phyloP scores from a whole-genome alignment of 2,797 vertebrate species.

The Arrhamphus sclerolepis region DNA sequence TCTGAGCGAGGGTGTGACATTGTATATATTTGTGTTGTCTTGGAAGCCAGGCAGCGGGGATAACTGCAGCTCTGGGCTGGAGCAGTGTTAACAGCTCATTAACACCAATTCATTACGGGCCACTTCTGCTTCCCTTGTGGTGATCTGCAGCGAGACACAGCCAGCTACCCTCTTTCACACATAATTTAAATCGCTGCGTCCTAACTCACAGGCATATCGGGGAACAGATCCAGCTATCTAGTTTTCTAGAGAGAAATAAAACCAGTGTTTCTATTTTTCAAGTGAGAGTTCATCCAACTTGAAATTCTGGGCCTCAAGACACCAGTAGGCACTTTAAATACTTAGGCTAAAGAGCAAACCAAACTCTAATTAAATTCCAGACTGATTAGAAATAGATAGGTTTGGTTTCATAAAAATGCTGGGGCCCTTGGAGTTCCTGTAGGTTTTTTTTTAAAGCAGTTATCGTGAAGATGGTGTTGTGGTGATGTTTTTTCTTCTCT shows the following conservation, averaged over 20 bases:
- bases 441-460: too few relatives aligned
- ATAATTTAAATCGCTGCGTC: slow-evolving; percentile 60
- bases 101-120: slow-evolving; percentile 75
- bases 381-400: too few relatives aligned
- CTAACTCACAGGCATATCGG: slow-evolving; percentile 52
- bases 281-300: slow-evolving; percentile 9
- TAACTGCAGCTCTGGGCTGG: slow-evolving; percentile 50
- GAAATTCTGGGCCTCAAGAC: slow-evolving; percentile 10
- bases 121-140: slow-evolving; percentile 61
- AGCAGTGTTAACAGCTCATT: slow-evolving; percentile 80
- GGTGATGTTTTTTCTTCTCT: too few relatives aligned
- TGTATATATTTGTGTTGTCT: slow-evolving; percentile 46
- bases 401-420: too few relatives aligned
- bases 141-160: slow-evolving; percentile 47
- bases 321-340: neutral
- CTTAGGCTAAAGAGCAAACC: slow-evolving; percentile 1
- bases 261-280: slow-evolving; percentile 47
- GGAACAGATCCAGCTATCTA: slow-evolving; percentile 13
- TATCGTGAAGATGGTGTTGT: too few relatives aligned
- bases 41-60: slow-evolving; percentile 56
- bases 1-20: slow-evolving; percentile 21
- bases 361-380: neutral
- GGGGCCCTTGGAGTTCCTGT: too few relatives aligned
- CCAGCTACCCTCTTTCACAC: slow-evolving; percentile 55
- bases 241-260: slow-evolving; percentile 45